phyloP scores from a whole-genome alignment of 2,888 invertebrate species.

The Lasius fuliginosus region DNA sequence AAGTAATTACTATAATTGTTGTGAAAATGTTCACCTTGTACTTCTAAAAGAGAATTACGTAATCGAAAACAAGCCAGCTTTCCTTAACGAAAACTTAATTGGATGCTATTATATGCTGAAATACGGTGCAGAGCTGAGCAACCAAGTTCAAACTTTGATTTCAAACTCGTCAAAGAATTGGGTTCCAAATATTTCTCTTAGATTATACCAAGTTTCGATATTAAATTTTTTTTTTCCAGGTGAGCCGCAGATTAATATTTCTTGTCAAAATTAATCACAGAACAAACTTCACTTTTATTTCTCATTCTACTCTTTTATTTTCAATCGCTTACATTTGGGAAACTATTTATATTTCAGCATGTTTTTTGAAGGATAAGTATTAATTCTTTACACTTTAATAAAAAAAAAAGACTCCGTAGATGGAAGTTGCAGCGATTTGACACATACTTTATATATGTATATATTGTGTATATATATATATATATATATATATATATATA shows the following conservation, averaged over 20 bases:
- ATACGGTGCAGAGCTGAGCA: neutral
- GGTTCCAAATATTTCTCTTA: neutral
- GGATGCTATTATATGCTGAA: constrained; percentile 5
- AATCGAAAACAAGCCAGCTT: neutral
- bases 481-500: too few species aligned
- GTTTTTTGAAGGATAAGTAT: neutral
- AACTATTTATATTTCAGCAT: constrained; percentile 9
- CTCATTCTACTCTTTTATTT: neutral
- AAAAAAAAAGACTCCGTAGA: neutral
- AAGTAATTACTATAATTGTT: neutral
- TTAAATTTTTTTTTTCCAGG: neutral
- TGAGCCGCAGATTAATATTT: constrained; percentile 6
- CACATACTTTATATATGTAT: neutral
- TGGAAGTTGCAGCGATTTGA: constrained; percentile 2
- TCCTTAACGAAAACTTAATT: constrained; percentile 20
- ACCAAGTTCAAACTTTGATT: constrained; percentile 12
- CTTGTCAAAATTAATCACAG: constrained; percentile 17
- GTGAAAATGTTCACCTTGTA: neutral
- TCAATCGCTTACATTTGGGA: neutral
- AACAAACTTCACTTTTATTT: constrained; percentile 23
- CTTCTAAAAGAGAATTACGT: neutral
- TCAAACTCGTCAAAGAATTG: neutral
- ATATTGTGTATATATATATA: too few species aligned
- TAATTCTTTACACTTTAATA: neutral
- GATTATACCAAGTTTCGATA: constrained; percentile 8